phyloP scores from a whole-genome alignment of 2,113 vertebrate species.

The Phalacrocorax pelagicus region DNA sequence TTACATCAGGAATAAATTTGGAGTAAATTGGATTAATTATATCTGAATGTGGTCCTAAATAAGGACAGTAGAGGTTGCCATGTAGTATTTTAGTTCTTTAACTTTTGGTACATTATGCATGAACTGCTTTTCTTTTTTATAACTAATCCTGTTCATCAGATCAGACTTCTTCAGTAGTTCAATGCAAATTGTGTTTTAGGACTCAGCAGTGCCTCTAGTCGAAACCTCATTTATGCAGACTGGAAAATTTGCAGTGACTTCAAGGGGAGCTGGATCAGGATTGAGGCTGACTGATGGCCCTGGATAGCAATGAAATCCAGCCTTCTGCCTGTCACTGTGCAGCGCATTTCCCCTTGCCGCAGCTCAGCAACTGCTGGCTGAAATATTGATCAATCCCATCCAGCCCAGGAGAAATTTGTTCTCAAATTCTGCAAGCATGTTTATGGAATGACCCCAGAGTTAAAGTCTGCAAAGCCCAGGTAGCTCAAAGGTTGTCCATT shows the following conservation, averaged over 20 bases:
- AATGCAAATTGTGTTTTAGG: background rate
- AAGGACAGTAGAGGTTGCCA: background rate
- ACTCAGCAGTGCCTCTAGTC: background rate
- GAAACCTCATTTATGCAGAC: slow-evolving; percentile 12
- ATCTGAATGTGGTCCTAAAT: background rate
- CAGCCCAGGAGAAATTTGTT: background rate
- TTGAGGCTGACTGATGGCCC: slow-evolving; percentile 2
- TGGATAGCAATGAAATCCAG: background rate
- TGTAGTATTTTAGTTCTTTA: background rate
- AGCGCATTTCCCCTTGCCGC: background rate
- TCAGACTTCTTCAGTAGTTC: background rate
- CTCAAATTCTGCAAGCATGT: background rate
- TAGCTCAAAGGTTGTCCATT: background rate
- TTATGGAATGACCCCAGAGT: background rate
- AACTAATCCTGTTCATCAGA: slow-evolving; percentile 13
- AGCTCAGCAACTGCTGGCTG: background rate
- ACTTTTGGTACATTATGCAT: background rate
- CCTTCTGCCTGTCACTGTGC: background rate
- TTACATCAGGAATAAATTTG: background rate
- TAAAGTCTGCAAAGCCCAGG: background rate
- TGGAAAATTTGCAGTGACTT: background rate
- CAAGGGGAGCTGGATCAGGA: background rate
- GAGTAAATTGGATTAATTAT: background rate
- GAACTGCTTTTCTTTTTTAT: slow-evolving; percentile 1
- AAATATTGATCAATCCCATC: background rate